Evolutionary conservation across 1,140 invertebrate species (phyloP), one percentile per base, ranked within the genome.

Genomic region (Ectropis grisescens): DNA sequence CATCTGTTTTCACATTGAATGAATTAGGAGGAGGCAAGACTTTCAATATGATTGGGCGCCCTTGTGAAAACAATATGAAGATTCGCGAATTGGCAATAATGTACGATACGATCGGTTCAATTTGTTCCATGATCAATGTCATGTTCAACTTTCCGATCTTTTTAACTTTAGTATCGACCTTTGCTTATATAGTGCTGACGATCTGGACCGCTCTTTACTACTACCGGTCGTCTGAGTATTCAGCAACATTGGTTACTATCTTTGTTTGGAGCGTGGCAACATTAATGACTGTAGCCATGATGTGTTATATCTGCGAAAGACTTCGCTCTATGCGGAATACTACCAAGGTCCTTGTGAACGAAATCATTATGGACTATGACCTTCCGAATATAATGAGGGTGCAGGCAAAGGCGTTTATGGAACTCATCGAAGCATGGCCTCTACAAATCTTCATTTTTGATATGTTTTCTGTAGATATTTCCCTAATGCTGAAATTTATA

Each of bases 181-280:
- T 72, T 39, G 46, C 38, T n/a, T 61, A 54, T 11, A 55, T 72
- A 1, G 40, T 72, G 1, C 51, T 66, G 2, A 56, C 59, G 2
- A 59, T 70, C 38, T 72, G 64, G 60, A 37, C 48, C 3, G 47
- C 64, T 4, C 11, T 75, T n/a, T 66, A 56, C 31, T 58, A 54
- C 13, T 55, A 52, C 9, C 38, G 33, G 5, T 47, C 37, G 10
- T 30, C 33, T 1, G 23, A 37, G 2, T 30, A 31, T 12, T 34
- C 37, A 1, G 33, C 33, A 1, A 7, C 31, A 2, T 41, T 68
- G 13, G 30, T 58, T 1, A 55, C 29, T 13, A 54, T 60, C 11
- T 24, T 57, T n/a, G 33, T 56, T 10, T 53, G 58, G 41, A 60
- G 59, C 40, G 28, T 45, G 6, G 41, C 41, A n/a, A 41, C 58